These are phyloP conservation scores for Gallinago solitaria DNA, from an alignment of 2,797 vertebrate species.

Conservation along the genomic window DNA sequence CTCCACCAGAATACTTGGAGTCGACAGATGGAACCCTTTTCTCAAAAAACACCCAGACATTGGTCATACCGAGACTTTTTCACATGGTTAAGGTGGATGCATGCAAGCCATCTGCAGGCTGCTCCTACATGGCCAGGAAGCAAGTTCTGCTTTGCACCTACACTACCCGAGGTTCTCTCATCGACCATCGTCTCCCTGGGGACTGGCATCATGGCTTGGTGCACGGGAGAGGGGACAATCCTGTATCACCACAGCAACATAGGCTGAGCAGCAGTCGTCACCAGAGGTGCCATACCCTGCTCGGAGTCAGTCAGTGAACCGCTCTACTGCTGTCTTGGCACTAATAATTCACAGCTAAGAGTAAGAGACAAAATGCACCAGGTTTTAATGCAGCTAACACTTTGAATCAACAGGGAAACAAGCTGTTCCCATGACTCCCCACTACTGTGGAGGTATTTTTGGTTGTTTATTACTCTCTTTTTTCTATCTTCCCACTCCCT, in stretches of 20 bases:
- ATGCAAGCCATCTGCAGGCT: background rate
- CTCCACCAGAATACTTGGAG: background rate
- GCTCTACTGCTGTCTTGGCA: background rate
- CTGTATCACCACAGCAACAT: fast-evolving
- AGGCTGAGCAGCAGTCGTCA: background rate
- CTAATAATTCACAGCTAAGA: background rate
- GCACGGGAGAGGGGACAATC: background rate
- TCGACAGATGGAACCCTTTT: background rate
- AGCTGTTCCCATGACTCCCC: background rate
- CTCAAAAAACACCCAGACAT: background rate
- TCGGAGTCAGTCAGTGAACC: background rate
- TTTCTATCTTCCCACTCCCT: background rate
- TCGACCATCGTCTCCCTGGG: background rate
- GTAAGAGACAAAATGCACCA: background rate
- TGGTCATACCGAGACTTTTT: too few relatives aligned
- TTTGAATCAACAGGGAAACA: background rate
- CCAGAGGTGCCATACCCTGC: background rate
- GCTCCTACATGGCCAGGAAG: background rate
- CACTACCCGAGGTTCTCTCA: background rate
- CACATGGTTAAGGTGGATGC: background rate
- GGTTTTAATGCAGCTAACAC: background rate
- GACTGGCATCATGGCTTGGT: background rate
- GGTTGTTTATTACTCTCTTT: constrained; percentile 9
- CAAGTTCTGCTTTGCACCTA: background rate
- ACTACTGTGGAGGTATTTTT: background rate